Percentiles rank a stretch among this genome's conserved stretches.
phyloP scores from a whole-genome alignment of 2,797 vertebrate species.

The Corythornis leucogaster region DNA sequence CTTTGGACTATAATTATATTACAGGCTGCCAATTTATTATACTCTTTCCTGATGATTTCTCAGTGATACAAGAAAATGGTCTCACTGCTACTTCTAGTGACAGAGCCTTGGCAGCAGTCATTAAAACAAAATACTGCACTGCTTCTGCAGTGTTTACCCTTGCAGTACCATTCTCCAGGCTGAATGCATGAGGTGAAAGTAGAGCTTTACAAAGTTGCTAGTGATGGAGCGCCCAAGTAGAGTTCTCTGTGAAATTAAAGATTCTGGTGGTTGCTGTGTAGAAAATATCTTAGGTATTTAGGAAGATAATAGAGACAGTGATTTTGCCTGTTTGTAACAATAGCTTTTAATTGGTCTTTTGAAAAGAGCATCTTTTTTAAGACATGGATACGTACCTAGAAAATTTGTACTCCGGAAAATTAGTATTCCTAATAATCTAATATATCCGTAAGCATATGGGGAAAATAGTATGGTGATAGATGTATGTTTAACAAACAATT shows the following conservation, averaged over 20 bases:
- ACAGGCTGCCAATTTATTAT: not conserved
- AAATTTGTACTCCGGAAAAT: not conserved
- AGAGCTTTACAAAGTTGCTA: not conserved
- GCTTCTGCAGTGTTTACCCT: not conserved
- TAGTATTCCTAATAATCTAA: not conserved
- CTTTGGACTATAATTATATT: slow-evolving; percentile 22
- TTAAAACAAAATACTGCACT: not conserved
- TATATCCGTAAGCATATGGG: not conserved
- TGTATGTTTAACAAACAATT: not conserved
- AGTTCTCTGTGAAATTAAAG: not conserved
- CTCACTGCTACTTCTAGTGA: fast-evolving
- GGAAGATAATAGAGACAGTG: not conserved
- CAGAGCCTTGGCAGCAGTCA: not conserved
- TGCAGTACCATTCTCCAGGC: not conserved
- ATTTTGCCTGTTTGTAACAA: not conserved
- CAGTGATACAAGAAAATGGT: not conserved
- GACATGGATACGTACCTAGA: not conserved
- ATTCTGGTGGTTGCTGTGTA: not conserved
- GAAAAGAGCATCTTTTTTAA: not conserved
- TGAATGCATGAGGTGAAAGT: not conserved
- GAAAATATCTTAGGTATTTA: not conserved
- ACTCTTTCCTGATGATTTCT: slow-evolving; percentile 6
- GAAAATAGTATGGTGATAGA: not conserved
- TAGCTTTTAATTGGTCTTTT: not conserved
- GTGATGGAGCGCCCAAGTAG: not conserved